A percentile compares a stretch with the other conserved stretches of the same genome.
Evolutionary conservation across 2,888 invertebrate genomes (phyloP).

Genomic region (Sarcophaga caerulescens): DNA sequence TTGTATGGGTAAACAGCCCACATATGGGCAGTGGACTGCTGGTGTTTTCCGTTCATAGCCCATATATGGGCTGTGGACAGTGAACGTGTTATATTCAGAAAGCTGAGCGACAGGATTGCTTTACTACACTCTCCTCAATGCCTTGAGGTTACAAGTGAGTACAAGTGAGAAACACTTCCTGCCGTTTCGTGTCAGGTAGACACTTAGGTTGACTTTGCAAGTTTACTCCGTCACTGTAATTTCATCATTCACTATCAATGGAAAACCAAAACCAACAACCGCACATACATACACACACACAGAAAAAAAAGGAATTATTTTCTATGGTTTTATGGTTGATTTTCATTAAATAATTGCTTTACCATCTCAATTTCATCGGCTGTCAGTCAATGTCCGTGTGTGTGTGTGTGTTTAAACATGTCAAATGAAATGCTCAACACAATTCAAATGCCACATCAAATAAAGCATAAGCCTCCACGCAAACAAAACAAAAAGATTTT

Average conservation of each 20-base stretch:
- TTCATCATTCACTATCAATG: neutral
- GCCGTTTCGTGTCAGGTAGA: too few species aligned
- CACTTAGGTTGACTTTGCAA: too few species aligned
- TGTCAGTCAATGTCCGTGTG: neutral
- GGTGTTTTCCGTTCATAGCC: too few species aligned
- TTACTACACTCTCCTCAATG: too few species aligned
- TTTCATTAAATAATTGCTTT: neutral
- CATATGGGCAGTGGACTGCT: too few species aligned
- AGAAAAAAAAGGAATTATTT: neutral
- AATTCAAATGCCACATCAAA: neutral
- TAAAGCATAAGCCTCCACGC: neutral
- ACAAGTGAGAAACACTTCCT: too few species aligned
- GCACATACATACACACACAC: too few species aligned
- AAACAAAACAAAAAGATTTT: neutral
- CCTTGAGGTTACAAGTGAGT: too few species aligned
- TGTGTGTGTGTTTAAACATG: neutral
- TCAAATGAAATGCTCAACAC: neutral
- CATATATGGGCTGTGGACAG: too few species aligned
- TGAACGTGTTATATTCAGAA: too few species aligned
- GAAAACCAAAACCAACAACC: neutral
- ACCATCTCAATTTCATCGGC: neutral
- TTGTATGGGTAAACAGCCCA: too few species aligned
- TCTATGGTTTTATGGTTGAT: neutral
- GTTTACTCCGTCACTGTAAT: neutral
- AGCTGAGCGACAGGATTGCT: too few species aligned